Conservation (phyloP, 2,113 vertebrate species). For the Sinocyclocheilus anshuiensis region DNA sequence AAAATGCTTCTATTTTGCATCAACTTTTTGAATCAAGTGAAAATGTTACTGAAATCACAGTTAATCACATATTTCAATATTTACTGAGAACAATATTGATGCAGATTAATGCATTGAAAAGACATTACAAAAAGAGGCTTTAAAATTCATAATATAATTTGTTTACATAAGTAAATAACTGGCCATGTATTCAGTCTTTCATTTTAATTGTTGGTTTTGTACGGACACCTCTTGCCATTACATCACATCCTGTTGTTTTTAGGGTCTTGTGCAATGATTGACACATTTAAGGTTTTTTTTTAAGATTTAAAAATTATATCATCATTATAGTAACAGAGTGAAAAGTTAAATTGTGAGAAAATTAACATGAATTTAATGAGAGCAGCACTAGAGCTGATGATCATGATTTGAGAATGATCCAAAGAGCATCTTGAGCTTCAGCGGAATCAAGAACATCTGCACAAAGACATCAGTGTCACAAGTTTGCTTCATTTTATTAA, state of each 20-base stretch:
- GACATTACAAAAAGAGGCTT: not conserved
- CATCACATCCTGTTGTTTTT: not conserved
- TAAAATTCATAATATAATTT: not conserved
- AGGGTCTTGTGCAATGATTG: not conserved
- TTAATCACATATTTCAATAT: not conserved
- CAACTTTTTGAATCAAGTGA: not conserved
- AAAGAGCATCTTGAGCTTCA: not conserved
- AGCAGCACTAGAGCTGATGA: not conserved
- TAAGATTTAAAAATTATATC: not conserved
- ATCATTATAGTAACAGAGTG: not conserved
- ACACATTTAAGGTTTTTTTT: not conserved
- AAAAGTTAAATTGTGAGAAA: not conserved
- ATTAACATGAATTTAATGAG: not conserved
- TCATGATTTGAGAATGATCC: slow-evolving; percentile 5
- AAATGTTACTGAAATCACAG: not conserved
- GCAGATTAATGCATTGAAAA: not conserved
- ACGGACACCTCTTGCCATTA: not conserved
- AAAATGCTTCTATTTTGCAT: not conserved
- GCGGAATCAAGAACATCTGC: not conserved
- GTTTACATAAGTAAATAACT: not conserved
- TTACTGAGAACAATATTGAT: not conserved
- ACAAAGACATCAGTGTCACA: not conserved
- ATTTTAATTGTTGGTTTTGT: not conserved
- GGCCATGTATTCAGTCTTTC: not conserved
- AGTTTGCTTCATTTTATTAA: not conserved